phyloP scores from a whole-genome alignment of 2,888 invertebrate genomes.

The Nomada fucata region DNA sequence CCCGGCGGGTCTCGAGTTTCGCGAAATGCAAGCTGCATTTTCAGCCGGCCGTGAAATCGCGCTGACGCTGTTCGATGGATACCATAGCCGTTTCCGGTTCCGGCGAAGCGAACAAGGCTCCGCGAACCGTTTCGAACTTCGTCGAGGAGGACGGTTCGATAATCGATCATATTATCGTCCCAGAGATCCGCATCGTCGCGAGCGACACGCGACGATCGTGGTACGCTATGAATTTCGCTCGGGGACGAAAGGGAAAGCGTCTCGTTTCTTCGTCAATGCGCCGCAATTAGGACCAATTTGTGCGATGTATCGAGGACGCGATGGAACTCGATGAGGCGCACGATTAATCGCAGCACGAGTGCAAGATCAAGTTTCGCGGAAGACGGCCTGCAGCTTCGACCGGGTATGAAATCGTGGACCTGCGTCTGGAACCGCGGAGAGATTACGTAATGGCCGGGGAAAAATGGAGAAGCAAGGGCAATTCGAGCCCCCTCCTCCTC shows the following conservation, averaged over 20 bases:
- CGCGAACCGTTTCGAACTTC: no score
- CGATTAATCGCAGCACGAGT: conserved; percentile 30
- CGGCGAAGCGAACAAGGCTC: not conserved
- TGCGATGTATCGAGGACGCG: conserved; percentile 24
- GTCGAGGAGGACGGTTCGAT: not conserved
- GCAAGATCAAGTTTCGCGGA: conserved; percentile 57
- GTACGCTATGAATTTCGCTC: not conserved
- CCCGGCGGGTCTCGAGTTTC: conserved; percentile 53
- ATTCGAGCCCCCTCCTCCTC: not conserved
- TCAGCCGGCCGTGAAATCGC: conserved; percentile 26
- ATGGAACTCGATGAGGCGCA: conserved; percentile 39
- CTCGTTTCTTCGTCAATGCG: not conserved
- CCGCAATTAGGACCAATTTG: conserved; percentile 50
- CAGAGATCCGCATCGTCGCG: not conserved
- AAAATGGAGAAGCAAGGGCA: not conserved
- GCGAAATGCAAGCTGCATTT: conserved; percentile 40
- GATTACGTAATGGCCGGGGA: no score
- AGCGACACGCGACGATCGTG: not conserved
- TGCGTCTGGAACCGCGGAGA: not conserved
- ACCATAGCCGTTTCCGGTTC: not conserved
- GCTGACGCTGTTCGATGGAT: not conserved
- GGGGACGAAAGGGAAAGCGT: conserved; percentile 44
- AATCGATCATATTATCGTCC: not conserved
- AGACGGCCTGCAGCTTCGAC: conserved; percentile 28
- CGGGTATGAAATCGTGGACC: conserved; percentile 47